Percentiles rank a stretch among this genome's conserved stretches.
phyloP scores from a whole-genome alignment of 35 echinoderm and acorn worm genomes.

The Amphiura filiformis region DNA sequence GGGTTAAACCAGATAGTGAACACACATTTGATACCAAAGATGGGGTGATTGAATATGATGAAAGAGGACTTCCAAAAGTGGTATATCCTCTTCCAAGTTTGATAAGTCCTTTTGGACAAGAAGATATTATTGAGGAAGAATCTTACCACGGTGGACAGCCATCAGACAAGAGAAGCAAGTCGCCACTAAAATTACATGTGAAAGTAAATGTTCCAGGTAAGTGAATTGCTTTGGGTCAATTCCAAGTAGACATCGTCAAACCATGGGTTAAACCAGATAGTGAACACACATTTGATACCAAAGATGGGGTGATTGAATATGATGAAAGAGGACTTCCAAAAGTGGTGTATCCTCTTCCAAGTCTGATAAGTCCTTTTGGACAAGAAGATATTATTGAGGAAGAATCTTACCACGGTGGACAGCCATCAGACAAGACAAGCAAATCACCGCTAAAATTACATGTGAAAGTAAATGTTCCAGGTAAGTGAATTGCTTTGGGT shows the following conservation, averaged over 20 bases:
- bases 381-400: constrained; percentile 51
- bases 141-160: constrained; percentile 37
- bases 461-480: constrained; percentile 33
- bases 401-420: constrained; percentile 43
- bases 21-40: background rate
- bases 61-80: background rate
- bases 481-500: background rate
- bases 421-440: constrained; percentile 15
- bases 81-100: constrained; percentile 38
- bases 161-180: constrained; percentile 10
- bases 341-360: constrained; percentile 24
- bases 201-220: constrained; percentile 31
- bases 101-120: constrained; percentile 32
- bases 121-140: constrained; percentile 53
- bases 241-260: too few species aligned
- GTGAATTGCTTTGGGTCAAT: background rate
- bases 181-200: constrained; percentile 35
- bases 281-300: background rate
- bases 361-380: constrained; percentile 40
- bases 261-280: too few species aligned
- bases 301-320: background rate
- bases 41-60: background rate
- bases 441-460: constrained; percentile 31
- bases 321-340: background rate
- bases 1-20: too few species aligned